Base-by-base conservation (phyloP, 2,113 vertebrate genomes). In the Lepus europaeus region DNA sequence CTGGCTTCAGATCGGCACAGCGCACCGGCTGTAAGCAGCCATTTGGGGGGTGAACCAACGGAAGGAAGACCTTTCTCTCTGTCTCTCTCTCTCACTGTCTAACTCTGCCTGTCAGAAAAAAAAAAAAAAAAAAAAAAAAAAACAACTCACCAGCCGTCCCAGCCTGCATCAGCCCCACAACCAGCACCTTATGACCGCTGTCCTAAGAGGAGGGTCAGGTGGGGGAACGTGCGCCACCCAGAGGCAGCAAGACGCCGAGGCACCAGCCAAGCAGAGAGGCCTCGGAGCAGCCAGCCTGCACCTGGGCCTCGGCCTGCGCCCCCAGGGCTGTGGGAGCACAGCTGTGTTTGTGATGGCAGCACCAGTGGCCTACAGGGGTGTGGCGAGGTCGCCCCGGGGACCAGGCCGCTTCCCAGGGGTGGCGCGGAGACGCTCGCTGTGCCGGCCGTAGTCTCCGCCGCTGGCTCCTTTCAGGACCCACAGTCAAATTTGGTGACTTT, bases 181-280 rank as follows among this genome's bases (percentile, higher is more conserved):
- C 19, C 13, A 59, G 56, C 19, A 14, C 31, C 29, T 17, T 4
- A 36, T 12, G 64, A 51, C 4, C 9, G 1, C 33, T 39, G 29
- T 66, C 77, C n/a, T 78, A 22, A n/a, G 70, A 39, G 39, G 66
- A 68, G 70, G 78, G 91, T 63, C 74, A 78, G 29, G 49, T 14
- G 12, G 14, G 14, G n/a, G 3, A 9, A 20, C 2, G 1, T 3
- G 12, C 20, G 16, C 11, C 22, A 1, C 0, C 17, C 33, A 86
- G 78, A 76, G 5, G 36, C n/a, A 59, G 69, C 6, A 2, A 61
- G 68, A 53, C 45, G 5, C 45, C 6, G 45, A 6, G 45, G 45
- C 45, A 45, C 45, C 45, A 45, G 45, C 45, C 45, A 45, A 45
- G 45, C 45, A 7, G 13, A 64, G 73, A 73, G 51, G 19, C 63